phyloP scores from a whole-genome alignment of 2,888 invertebrate genomes.

The Thysanoteuthis rhombus region DNA sequence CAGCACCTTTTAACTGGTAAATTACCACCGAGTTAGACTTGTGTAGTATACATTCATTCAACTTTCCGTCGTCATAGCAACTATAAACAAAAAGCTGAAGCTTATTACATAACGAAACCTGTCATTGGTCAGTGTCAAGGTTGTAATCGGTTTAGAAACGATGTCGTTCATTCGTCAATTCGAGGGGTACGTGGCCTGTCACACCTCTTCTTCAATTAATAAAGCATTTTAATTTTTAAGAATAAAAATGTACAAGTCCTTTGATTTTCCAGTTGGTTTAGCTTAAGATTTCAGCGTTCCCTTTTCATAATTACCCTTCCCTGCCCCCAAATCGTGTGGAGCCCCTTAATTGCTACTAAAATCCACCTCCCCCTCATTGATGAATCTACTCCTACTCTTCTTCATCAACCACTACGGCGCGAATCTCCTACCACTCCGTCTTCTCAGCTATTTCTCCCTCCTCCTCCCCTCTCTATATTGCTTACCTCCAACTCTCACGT shows the following conservation, averaged over 20 bases:
- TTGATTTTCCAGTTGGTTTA: no score
- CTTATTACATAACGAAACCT: neutral
- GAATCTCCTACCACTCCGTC: neutral
- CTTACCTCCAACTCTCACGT: neutral
- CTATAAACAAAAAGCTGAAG: neutral
- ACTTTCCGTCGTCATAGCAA: neutral
- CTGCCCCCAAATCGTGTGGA: neutral
- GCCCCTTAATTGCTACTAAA: no score
- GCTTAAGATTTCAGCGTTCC: no score
- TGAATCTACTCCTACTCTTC: neutral
- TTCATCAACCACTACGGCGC: neutral
- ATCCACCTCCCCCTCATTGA: no score
- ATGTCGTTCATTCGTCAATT: neutral
- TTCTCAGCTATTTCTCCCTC: neutral
- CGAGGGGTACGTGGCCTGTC: constrained; percentile 12
- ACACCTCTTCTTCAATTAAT: constrained; percentile 45
- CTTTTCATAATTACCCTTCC: neutral
- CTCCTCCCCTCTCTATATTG: neutral
- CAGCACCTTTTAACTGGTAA: neutral
- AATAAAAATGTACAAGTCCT: neutral
- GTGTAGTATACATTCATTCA: neutral
- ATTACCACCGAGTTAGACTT: neutral
- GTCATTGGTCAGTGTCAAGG: neutral
- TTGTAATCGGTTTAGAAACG: neutral
- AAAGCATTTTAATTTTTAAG: constrained; percentile 30